Evolutionary conservation across 2,888 invertebrate species (phyloP), one percentile per base, ranked within the genome.

Genomic region (Parascotia fuliginaria): DNA sequence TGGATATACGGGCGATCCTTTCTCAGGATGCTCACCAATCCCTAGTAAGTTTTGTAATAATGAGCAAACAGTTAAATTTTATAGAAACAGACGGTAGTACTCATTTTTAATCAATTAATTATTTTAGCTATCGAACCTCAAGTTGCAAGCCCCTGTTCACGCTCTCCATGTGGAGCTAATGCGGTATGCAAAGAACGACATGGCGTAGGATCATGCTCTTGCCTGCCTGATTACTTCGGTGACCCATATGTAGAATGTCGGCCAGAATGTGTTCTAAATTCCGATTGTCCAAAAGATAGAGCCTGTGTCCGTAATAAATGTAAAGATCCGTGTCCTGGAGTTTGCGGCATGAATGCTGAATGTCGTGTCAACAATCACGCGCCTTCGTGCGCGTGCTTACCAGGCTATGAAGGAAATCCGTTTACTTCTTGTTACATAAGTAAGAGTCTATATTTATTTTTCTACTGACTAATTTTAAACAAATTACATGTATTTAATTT

Each of bases 231-330:
- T 73, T 97, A 96, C 83, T 95, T 95, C 72, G 97, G 97, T 42
- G 97, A 97, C 89, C 97, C 97, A 1, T 97, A 97, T 73, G 91
- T 95, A 33, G 96, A 96, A 75, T 97, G 97, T 82, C 93, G 96
- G 77, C 97, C 97, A 16, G 97, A 97, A 93, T 97, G 97, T 81
- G 95, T 97, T n/a, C 94, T 96, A 66, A 97, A 97, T 81, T 95
- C 96, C 6, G 97, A 98, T 73, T 98, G 97, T 84, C 92, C 95
- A 4, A 93, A 93, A 73, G 94, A 94, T 63, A 95, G 94, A 85
- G 95, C 97, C 16, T 97, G 97, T 77, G 92, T 95, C 41, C 96
- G 96, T 77, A 96, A 96, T 84, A 97, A 96, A 91, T 97, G 97
- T 79, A 93, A 93, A 72, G 95, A 97, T 87, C 97, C 97, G 13